These are phyloP conservation scores for Lampris incognitus DNA, from an alignment of 2,113 vertebrate genomes.

Conservation along the genomic window DNA sequence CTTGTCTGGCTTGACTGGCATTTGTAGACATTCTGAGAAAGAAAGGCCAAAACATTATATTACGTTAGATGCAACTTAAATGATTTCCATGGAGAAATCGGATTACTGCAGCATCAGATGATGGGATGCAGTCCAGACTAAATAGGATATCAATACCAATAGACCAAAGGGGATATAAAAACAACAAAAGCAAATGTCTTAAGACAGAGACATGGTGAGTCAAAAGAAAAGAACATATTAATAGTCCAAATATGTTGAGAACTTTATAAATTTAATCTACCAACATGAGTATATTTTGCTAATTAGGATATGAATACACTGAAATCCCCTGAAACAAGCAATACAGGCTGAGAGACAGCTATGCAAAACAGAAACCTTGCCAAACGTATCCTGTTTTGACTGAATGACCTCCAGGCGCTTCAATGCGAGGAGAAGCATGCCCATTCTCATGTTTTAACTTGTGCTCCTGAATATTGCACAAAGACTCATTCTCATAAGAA, in stretches of 20 bases:
- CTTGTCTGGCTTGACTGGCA: conserved; percentile 57
- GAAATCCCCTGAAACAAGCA: neutral
- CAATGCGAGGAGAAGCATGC: neutral
- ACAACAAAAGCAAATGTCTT: no score
- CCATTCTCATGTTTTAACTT: conserved; percentile 1
- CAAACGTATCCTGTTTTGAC: neutral
- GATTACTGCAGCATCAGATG: no score
- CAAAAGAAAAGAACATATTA: neutral
- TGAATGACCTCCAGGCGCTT: neutral
- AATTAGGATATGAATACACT: neutral
- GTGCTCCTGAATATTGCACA: neutral
- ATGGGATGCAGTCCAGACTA: no score
- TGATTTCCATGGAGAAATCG: no score
- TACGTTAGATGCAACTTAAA: no score
- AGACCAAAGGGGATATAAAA: no score
- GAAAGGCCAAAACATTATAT: no score
- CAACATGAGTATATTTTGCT: neutral
- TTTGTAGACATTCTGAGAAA: conserved; percentile 70
- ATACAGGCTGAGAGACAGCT: neutral
- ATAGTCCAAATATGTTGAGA: neutral
- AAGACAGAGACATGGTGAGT: no score
- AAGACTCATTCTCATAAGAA: neutral
- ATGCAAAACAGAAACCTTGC: neutral
- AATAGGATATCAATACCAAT: no score
- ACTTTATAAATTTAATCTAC: no score